Evolutionary conservation across 1,140 invertebrate genomes (phyloP).

Genomic region (Meloidogyne floridensis): DNA sequence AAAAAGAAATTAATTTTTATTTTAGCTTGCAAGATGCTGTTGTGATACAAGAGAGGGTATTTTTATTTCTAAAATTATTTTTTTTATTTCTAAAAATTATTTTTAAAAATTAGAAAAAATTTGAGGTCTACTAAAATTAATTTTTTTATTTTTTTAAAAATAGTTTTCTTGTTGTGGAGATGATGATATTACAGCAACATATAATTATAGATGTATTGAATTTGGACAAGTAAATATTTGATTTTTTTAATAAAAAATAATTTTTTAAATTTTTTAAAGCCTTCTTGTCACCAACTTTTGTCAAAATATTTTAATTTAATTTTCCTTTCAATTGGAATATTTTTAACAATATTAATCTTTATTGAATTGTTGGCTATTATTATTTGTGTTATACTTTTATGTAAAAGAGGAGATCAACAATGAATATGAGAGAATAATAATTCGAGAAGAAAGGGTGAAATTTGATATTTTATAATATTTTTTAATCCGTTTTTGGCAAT

Average conservation of each 20-base stretch:
- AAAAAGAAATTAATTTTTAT: no score
- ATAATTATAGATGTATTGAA: slow-evolving; percentile 33
- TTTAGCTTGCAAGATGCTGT: slow-evolving; percentile 21
- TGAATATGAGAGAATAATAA: no score
- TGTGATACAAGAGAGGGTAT: slow-evolving; percentile 22
- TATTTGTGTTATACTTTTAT: slow-evolving; percentile 7
- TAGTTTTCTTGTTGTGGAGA: slow-evolving; percentile 39
- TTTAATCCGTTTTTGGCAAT: no score
- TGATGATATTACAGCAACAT: slow-evolving; percentile 26
- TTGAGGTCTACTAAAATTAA: no score
- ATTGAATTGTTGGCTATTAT: background rate
- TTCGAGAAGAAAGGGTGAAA: no score
- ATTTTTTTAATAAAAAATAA: background rate
- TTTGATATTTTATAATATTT: no score
- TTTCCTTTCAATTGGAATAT: no score
- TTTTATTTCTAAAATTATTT: slow-evolving; percentile 14
- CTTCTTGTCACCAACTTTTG: slow-evolving; percentile 19
- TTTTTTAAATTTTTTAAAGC: slow-evolving; percentile 28
- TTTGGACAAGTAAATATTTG: slow-evolving; percentile 24
- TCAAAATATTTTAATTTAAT: background rate
- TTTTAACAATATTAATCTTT: no score
- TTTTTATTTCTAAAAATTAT: no score
- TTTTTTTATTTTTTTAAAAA: background rate
- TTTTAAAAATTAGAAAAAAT: no score
- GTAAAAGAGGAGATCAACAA: background rate